A percentile compares a stretch with the other conserved stretches of the same genome.
phyloP scores from a whole-genome alignment of 2,888 invertebrate species.

The Lordiphosa andalusiaca region DNA sequence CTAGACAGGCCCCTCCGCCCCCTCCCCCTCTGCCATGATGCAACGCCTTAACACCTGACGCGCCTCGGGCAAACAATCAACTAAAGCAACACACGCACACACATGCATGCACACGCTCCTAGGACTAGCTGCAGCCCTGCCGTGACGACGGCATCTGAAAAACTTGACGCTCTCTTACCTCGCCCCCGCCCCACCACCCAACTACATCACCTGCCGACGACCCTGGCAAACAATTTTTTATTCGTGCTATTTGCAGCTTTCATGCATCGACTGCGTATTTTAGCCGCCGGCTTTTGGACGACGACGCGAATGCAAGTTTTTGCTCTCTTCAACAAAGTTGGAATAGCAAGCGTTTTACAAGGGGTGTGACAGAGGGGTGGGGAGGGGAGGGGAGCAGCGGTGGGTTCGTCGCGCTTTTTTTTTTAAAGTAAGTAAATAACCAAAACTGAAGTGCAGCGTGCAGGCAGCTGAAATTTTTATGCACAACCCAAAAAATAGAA shows the following conservation, averaged over 20 bases:
- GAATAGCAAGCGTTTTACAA: slow-evolving; percentile 26
- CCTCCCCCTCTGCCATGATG: not conserved
- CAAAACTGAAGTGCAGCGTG: slow-evolving; percentile 42
- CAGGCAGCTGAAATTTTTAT: slow-evolving; percentile 47
- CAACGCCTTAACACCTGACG: slow-evolving; percentile 22
- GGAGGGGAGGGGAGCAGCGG: not conserved
- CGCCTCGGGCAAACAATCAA: slow-evolving; percentile 41
- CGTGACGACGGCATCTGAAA: slow-evolving; percentile 16
- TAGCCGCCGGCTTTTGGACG: slow-evolving; percentile 47
- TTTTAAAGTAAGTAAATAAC: slow-evolving; percentile 44
- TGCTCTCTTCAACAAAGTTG: slow-evolving; percentile 21
- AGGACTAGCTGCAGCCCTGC: slow-evolving; percentile 10
- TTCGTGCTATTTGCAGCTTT: slow-evolving; percentile 63
- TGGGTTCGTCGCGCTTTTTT: slow-evolving; percentile 1
- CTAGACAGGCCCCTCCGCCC: slow-evolving; percentile 1
- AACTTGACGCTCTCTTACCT: slow-evolving; percentile 19
- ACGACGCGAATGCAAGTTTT: slow-evolving; percentile 34
- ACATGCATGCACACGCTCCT: slow-evolving; percentile 18
- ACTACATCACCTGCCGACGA: slow-evolving; percentile 29
- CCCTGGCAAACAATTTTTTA: slow-evolving; percentile 34
- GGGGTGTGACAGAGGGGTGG: not conserved
- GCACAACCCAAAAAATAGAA: slow-evolving; percentile 34
- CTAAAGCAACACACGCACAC: slow-evolving; percentile 31
- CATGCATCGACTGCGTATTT: slow-evolving; percentile 71
- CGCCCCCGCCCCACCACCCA: too few species aligned